These are phyloP conservation scores for Nothobranchius kuhntae DNA, from an alignment of 2,113 vertebrate species.

Conservation along the genomic window DNA sequence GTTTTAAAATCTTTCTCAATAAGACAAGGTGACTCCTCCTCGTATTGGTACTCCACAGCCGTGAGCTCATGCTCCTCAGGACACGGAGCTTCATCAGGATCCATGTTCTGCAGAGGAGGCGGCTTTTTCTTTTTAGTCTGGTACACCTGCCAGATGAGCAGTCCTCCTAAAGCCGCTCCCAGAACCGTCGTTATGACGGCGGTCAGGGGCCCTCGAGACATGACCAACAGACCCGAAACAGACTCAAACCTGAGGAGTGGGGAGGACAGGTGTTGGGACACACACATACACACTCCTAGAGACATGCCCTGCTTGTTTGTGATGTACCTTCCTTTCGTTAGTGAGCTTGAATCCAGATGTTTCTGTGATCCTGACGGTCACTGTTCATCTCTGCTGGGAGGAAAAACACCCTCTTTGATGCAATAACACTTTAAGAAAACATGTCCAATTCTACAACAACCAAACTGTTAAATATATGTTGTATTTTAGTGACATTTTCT, in stretches of 20 bases:
- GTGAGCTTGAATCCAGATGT: constrained; percentile 8
- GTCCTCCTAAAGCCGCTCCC: constrained; percentile 84
- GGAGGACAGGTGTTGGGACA: too few species aligned
- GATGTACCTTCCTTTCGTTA: constrained; percentile 42
- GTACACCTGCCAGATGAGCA: constrained; percentile 86
- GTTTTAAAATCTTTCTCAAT: constrained; percentile 1
- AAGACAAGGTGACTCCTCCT: background rate
- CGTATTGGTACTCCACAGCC: background rate
- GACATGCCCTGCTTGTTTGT: background rate
- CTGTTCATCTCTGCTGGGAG: constrained; percentile 31
- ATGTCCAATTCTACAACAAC: too few species aligned
- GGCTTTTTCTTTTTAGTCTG: constrained; percentile 57
- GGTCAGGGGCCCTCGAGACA: constrained; percentile 83
- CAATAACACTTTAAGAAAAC: too few species aligned
- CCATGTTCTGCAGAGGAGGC: constrained; percentile 50
- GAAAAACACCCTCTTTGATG: background rate
- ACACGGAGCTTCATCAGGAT: constrained; percentile 15
- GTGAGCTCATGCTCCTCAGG: constrained; percentile 8
- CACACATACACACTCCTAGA: background rate
- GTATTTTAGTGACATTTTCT: too few species aligned
- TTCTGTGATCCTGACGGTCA: constrained; percentile 13
- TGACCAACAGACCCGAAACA: constrained; percentile 48
- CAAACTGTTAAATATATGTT: too few species aligned
- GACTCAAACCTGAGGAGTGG: constrained; percentile 18
- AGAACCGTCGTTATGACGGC: constrained; percentile 84